These are phyloP conservation scores for Suillia variegata DNA, from an alignment of 2,888 invertebrate species.

Conservation along the genomic window DNA sequence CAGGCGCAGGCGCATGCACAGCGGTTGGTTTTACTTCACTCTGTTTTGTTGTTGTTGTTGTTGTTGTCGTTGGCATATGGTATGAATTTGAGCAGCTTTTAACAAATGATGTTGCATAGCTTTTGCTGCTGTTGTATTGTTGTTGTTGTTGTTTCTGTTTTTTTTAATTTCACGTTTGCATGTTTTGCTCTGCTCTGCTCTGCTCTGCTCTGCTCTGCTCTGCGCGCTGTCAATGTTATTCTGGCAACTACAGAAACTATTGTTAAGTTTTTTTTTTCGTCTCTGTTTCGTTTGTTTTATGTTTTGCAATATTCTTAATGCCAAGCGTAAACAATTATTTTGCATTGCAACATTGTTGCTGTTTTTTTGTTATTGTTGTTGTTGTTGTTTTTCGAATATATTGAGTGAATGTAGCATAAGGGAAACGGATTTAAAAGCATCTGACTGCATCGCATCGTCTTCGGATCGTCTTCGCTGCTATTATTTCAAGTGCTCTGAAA, in stretches of 20 bases:
- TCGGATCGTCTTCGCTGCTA: no score
- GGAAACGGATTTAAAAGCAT: no score
- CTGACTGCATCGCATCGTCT: no score
- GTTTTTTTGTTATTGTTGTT: no score
- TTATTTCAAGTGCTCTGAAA: no score
- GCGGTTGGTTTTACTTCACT: constrained; percentile 1
- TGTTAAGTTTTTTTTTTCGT: constrained; percentile 7
- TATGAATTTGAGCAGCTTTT: background rate
- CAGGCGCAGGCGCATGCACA: background rate
- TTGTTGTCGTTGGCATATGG: constrained; percentile 22
- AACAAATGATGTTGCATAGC: background rate
- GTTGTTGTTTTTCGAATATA: no score
- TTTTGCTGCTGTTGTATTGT: constrained; percentile 16
- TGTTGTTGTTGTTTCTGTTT: constrained; percentile 29
- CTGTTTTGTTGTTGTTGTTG: constrained; percentile 27
- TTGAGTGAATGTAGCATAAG: no score
- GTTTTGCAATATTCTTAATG: constrained; percentile 47
- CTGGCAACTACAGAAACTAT: constrained; percentile 34
- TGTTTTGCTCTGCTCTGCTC: constrained; percentile 17
- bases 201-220: background rate
- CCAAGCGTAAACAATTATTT: constrained; percentile 49
- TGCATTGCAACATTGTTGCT: constrained; percentile 39
- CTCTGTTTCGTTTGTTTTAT: constrained; percentile 18
- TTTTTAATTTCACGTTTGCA: constrained; percentile 38
- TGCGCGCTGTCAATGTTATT: constrained; percentile 44